A percentile compares a stretch with the other conserved stretches of the same genome.
phyloP scores from a whole-genome alignment of 2,888 invertebrate species.

The Drosophila subquinaria region DNA sequence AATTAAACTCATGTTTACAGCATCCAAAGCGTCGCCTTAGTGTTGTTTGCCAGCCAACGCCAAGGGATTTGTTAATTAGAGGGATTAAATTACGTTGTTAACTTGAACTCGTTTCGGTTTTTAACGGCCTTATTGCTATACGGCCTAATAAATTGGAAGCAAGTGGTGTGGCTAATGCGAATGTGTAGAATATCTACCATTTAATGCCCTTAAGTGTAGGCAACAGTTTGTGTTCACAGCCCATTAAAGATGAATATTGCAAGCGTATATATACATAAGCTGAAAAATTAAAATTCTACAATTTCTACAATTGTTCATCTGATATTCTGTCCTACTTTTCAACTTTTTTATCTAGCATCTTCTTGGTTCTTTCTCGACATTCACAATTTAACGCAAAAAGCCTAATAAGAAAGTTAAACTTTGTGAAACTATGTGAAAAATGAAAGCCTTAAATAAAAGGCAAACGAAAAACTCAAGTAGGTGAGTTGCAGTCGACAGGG shows the following conservation, averaged over 20 bases:
- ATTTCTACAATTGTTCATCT: neutral
- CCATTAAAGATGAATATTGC: neutral
- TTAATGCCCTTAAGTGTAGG: constrained; percentile 55
- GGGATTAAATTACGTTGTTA: constrained; percentile 50
- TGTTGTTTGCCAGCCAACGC: constrained; percentile 20
- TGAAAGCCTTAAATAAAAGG: neutral
- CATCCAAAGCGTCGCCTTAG: constrained; percentile 45
- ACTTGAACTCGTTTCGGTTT: constrained; percentile 32
- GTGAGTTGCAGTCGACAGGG: neutral
- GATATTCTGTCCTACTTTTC: neutral
- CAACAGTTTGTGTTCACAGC: constrained; percentile 42
- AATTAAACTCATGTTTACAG: constrained; percentile 63
- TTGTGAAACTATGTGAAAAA: constrained; percentile 23
- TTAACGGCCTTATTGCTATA: constrained; percentile 27
- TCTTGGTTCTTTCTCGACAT: neutral
- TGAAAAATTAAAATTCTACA: neutral
- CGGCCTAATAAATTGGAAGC: constrained; percentile 28
- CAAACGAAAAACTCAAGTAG: neutral
- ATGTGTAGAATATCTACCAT: constrained; percentile 16
- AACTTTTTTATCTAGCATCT: neutral
- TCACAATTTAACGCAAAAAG: constrained; percentile 17
- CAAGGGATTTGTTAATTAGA: constrained; percentile 66
- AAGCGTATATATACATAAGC: neutral
- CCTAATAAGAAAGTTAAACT: constrained; percentile 39
- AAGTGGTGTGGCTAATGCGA: constrained; percentile 40